These are phyloP conservation scores for Rhinichthys osculus DNA, from an alignment of 2,797 vertebrate species.

Conservation along the genomic window DNA sequence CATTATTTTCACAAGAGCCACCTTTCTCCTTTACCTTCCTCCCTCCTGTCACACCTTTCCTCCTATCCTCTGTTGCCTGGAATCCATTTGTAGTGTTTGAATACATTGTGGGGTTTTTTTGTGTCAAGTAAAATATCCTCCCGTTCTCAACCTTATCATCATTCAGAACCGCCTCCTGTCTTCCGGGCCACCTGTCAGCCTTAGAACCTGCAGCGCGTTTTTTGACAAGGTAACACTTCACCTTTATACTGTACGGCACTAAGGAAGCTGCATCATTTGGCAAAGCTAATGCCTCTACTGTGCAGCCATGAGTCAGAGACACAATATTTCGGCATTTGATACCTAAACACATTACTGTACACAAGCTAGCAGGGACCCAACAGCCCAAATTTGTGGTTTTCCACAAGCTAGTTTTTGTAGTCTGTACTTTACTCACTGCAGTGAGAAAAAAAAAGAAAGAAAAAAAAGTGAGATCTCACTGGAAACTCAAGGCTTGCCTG, in stretches of 20 bases:
- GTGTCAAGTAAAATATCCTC: slow-evolving; percentile 71
- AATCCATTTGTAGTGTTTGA: slow-evolving; percentile 47
- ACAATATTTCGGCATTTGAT: neutral
- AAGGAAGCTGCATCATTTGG: slow-evolving; percentile 12
- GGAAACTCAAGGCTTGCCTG: neutral
- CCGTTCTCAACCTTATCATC: slow-evolving; percentile 76
- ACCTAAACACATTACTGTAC: neutral
- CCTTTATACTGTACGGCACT: slow-evolving; percentile 19
- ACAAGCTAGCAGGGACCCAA: neutral
- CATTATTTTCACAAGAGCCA: neutral
- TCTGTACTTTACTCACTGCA: neutral
- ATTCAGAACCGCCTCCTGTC: slow-evolving; percentile 87
- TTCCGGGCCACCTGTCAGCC: slow-evolving; percentile 85
- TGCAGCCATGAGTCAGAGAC: neutral
- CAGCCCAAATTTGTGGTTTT: neutral
- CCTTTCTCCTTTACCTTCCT: neutral
- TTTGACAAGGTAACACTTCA: slow-evolving; percentile 82
- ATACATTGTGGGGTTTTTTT: slow-evolving; percentile 61
- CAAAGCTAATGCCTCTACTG: slow-evolving; percentile 46
- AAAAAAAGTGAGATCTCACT: no score
- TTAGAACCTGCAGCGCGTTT: slow-evolving; percentile 87
- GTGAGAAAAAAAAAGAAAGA: no score
- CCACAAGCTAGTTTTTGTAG: neutral
- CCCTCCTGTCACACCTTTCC: neutral
- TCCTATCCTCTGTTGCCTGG: neutral